A percentile compares a stretch with the other conserved stretches of the same genome.
These are phyloP conservation scores for Myrmecobius fasciatus DNA, from an alignment of 2,113 vertebrate species.

Conservation along the genomic window DNA sequence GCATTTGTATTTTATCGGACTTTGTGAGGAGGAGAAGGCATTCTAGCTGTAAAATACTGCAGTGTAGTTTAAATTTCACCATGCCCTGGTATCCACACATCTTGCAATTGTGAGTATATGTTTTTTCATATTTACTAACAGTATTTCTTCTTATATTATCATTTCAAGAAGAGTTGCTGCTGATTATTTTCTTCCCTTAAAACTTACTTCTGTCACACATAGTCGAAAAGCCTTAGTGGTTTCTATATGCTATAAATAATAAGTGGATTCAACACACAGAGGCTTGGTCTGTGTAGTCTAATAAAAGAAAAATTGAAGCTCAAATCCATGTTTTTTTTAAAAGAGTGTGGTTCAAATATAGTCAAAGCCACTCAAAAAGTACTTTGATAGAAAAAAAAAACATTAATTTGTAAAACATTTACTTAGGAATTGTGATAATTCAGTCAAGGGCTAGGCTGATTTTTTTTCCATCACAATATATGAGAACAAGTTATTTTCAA, in stretches of 20 bases:
- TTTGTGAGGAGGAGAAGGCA: conserved; percentile 68
- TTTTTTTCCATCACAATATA: background rate
- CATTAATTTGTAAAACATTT: background rate
- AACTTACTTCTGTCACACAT: conserved; percentile 48
- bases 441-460: background rate
- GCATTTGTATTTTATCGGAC: conserved; percentile 77
- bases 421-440: background rate
- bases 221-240: background rate
- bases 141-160: conserved; percentile 59
- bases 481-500: background rate
- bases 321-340: background rate
- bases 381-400: background rate
- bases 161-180: conserved; percentile 45
- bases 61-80: conserved; percentile 64
- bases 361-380: background rate
- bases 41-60: conserved; percentile 67
- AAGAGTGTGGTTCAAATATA: background rate
- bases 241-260: background rate
- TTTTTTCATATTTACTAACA: conserved; percentile 61
- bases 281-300: background rate
- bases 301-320: background rate
- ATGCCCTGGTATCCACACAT: conserved; percentile 42
- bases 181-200: conserved; percentile 45
- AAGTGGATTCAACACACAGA: background rate
- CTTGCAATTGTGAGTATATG: conserved; percentile 44